A percentile compares a stretch with the other conserved stretches of the same genome.
These are phyloP conservation scores for Phalacrocorax brasilianus DNA, from an alignment of 2,113 vertebrate species.

Conservation along the genomic window DNA sequence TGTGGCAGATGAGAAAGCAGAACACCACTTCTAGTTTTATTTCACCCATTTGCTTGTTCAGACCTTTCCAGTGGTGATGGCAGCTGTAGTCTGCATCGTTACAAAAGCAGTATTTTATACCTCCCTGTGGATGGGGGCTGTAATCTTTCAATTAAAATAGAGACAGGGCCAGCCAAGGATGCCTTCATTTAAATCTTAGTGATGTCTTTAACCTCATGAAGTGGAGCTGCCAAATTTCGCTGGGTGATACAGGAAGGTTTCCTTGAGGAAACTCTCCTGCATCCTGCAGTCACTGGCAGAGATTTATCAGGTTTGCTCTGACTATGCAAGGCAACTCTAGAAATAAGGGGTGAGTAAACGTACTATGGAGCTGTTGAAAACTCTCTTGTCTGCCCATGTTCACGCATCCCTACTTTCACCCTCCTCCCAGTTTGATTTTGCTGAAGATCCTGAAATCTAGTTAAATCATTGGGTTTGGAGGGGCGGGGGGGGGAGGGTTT, in stretches of 20 bases:
- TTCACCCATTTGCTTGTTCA: background rate
- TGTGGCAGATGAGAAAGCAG: background rate
- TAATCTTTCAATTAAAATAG: background rate
- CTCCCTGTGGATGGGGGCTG: background rate
- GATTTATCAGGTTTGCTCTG: background rate
- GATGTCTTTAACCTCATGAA: background rate
- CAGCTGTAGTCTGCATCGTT: background rate
- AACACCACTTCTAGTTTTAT: background rate
- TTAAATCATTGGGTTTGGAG: background rate
- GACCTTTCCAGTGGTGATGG: background rate
- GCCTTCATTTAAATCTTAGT: background rate
- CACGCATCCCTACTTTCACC: background rate
- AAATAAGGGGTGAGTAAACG: background rate
- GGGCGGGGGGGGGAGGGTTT: too few species aligned
- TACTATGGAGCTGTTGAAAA: background rate
- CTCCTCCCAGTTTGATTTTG: background rate
- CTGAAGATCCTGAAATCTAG: background rate
- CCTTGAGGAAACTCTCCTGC: background rate
- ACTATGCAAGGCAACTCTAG: background rate
- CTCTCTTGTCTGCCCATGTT: background rate
- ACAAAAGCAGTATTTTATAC: background rate
- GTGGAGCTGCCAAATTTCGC: background rate
- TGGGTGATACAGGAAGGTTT: background rate
- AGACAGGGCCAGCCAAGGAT: background rate
- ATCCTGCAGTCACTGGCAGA: background rate